Percentiles rank a stretch among this genome's conserved stretches.
Conservation (phyloP, 2,888 invertebrate species). For the Drosophila percnosoma region DNA sequence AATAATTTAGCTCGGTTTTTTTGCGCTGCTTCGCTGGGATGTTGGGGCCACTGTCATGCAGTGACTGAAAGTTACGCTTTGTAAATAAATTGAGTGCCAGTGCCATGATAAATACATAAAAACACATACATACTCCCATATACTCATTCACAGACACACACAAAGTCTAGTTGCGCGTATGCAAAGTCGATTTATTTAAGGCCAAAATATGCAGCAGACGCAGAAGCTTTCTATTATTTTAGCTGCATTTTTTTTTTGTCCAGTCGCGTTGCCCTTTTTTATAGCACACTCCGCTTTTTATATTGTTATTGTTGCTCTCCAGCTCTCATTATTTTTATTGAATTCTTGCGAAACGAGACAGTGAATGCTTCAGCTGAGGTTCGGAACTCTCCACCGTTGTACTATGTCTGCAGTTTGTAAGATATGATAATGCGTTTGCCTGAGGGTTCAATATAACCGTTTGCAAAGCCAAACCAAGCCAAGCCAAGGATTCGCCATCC, state of each 20-base stretch:
- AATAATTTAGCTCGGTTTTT: slow-evolving; percentile 19
- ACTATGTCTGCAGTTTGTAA: slow-evolving; percentile 12
- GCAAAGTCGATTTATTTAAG: slow-evolving; percentile 77
- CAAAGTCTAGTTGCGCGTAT: slow-evolving; percentile 42
- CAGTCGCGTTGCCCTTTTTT: slow-evolving; percentile 57
- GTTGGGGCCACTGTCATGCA: slow-evolving; percentile 35
- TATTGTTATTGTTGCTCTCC: slow-evolving; percentile 57
- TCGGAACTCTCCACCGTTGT: slow-evolving; percentile 18
- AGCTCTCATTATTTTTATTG: slow-evolving; percentile 76
- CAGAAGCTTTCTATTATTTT: slow-evolving; percentile 74
- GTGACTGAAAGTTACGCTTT: slow-evolving; percentile 58
- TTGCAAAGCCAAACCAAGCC: slow-evolving; percentile 22
- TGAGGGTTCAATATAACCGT: slow-evolving; percentile 72
- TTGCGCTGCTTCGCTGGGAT: slow-evolving; percentile 29
- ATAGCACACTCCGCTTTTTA: slow-evolving; percentile 45
- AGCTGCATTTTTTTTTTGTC: slow-evolving; percentile 28
- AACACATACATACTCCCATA: slow-evolving; percentile 4
- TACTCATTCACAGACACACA: slow-evolving; percentile 10
- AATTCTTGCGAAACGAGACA: slow-evolving; percentile 56
- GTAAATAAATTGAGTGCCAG: slow-evolving; percentile 81
- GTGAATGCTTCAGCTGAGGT: slow-evolving; percentile 29
- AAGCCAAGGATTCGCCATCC: slow-evolving; percentile 33
- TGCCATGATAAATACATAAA: slow-evolving; percentile 61
- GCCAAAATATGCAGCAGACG: slow-evolving; percentile 74
- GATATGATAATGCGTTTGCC: slow-evolving; percentile 73